Conservation (phyloP, 2,888 invertebrate species). For the Ophonus ardosiacus region DNA sequence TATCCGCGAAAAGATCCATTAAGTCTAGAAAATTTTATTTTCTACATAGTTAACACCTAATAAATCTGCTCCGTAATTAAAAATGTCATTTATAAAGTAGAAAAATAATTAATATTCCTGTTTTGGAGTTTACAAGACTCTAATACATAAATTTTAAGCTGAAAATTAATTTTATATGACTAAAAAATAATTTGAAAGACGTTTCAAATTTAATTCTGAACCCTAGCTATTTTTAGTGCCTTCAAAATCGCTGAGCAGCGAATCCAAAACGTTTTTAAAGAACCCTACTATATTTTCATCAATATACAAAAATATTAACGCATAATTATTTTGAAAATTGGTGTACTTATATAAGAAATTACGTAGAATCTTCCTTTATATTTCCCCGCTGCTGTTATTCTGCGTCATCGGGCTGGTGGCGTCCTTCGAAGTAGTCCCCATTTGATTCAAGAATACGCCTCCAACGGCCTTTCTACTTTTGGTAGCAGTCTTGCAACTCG, state of each 20-base stretch:
- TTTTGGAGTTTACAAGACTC: conserved; percentile 22
- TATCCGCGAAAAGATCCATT: not conserved
- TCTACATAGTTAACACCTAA: conserved; percentile 16
- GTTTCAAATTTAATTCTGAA: conserved; percentile 51
- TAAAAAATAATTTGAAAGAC: conserved; percentile 56
- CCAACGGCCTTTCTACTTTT: too few relatives aligned
- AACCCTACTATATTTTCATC: not conserved
- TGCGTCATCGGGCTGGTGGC: too few relatives aligned
- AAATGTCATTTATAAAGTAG: conserved; percentile 28
- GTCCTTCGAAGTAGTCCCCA: too few relatives aligned
- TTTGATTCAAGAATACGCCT: too few relatives aligned
- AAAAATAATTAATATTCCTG: conserved; percentile 46
- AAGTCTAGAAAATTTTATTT: not conserved
- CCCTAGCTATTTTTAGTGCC: conserved; percentile 32
- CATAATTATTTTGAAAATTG: not conserved
- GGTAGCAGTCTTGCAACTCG: too few relatives aligned
- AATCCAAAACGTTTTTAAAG: not conserved
- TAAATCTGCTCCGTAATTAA: conserved; percentile 17
- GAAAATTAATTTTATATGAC: conserved; percentile 52
- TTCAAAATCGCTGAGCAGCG: conserved; percentile 1
- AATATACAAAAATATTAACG: not conserved
- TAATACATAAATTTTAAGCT: conserved; percentile 44
- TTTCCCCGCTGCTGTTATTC: too few relatives aligned
- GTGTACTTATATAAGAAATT: too few relatives aligned
- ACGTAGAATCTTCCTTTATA: too few relatives aligned